phyloP scores from a whole-genome alignment of 2,888 invertebrate species.

The Oxycera nigricornis region DNA sequence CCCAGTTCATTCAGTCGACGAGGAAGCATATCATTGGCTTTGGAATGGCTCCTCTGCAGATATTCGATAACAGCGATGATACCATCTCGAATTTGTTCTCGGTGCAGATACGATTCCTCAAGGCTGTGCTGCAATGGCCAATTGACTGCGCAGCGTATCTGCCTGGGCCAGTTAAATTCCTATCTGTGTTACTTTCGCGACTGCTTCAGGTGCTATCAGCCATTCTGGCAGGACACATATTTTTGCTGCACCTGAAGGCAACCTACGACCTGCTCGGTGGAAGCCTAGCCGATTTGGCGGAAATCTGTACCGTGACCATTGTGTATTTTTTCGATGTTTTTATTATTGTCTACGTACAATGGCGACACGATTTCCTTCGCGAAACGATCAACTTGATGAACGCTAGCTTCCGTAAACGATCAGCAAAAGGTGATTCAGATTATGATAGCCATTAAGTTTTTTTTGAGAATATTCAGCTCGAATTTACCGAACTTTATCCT shows the following conservation, averaged over 20 bases:
- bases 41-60: too few species aligned
- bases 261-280: constrained; percentile 16
- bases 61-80: too few species aligned
- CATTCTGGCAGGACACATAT: neutral
- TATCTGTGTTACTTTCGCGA: neutral
- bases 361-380: neutral
- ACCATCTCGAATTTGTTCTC: neutral
- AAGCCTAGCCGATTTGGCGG: constrained; percentile 37
- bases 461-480: too few species aligned
- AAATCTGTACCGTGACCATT: neutral
- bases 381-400: neutral
- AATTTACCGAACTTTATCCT: too few species aligned
- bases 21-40: too few species aligned
- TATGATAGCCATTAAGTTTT: neutral
- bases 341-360: neutral
- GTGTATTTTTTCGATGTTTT: neutral
- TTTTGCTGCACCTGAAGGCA: constrained; percentile 27
- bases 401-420: neutral
- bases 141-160: neutral
- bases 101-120: neutral
- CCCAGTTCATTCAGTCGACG: too few species aligned
- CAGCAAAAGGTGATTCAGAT: neutral
- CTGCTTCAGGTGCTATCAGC: neutral
- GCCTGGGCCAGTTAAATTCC: neutral
- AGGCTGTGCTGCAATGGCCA: neutral